Base-by-base conservation (phyloP, 2,888 invertebrate genomes). In the Drosophila tanythrix region DNA sequence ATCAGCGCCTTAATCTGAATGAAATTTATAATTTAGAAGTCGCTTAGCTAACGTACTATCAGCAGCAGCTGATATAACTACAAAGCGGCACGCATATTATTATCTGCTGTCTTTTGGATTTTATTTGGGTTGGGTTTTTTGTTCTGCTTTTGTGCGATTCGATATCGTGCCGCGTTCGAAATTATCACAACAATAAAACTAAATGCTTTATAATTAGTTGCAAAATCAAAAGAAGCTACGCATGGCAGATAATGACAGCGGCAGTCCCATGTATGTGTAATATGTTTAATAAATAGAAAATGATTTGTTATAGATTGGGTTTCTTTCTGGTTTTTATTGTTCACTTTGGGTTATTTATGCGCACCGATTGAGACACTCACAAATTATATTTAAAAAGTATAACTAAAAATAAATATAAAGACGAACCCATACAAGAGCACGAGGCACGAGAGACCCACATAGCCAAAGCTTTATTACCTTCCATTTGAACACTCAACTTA, bases 191-290 rank as follows among this genome's bases (percentile, higher is more conserved):
- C 85, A 92, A 92, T 90, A 91, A 91, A 91, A 76, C 87, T 87
- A 90, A 90, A 91, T 89, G 91, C 78, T 90, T 91, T 87, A 91
- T 91, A 92, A 92, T 91, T 91, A 88, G 82, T 89, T 81, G 76
- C 77, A 78, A 79, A 77, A 80, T 59, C 71, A 59, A 78, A 73
- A 73, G 62, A 63, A 71, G 52, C 57, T 13, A 67, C 58, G 50
- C 40, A 57, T 57, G 31, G 3, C 29, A 43, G 40, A 43, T 43
- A 51, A 29, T 29, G 51, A n/a, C n/a, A 11, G 21, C 21, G 33
- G 27, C 50, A 43, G 65, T 25, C 25, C 1, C 35, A 15, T 8
- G 15, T 25, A 25, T 3, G 31, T 43, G 69, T 46, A 73, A 64
- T 56, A 58, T 52, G 29, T 7, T 48, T 46, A 46, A 51, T 51